These are phyloP conservation scores for Saguinus imperator DNA, from an alignment of 2,113 vertebrate species.

Conservation along the genomic window DNA sequence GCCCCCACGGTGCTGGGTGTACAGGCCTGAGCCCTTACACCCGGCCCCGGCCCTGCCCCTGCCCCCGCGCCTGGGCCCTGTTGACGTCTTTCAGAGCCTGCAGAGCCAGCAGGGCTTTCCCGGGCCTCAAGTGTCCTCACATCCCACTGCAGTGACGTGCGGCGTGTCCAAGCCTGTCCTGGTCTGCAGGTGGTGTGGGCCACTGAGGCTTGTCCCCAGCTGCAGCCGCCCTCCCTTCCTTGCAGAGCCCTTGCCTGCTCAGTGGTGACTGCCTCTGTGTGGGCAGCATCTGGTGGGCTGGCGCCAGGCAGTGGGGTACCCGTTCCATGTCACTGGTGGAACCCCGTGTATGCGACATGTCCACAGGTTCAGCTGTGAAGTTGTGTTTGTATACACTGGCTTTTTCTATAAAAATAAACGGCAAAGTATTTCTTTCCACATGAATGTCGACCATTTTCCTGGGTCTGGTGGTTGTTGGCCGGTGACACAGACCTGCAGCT, in stretches of 20 bases:
- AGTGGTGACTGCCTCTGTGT: neutral
- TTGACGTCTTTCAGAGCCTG: neutral
- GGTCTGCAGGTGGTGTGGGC: too few relatives aligned
- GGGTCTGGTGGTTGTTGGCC: neutral
- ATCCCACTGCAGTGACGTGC: fast-evolving
- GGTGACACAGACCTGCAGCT: too few relatives aligned
- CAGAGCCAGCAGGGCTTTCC: neutral
- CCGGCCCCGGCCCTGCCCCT: too few relatives aligned
- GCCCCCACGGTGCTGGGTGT: too few relatives aligned
- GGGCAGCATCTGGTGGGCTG: too few relatives aligned
- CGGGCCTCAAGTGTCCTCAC: fast-evolving
- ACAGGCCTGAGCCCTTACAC: too few relatives aligned
- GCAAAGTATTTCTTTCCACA: neutral
- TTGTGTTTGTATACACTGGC: neutral
- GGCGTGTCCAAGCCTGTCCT: fast-evolving
- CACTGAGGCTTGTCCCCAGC: fast-evolving
- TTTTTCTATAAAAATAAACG: neutral
- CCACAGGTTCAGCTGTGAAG: neutral
- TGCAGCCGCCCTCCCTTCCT: fast-evolving
- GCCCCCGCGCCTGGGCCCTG: neutral
- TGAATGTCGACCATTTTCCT: neutral
- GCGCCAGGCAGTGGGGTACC: too few relatives aligned
- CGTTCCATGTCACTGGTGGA: neutral
- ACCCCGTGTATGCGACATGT: neutral
- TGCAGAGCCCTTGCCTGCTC: neutral